Evolutionary conservation across 2,797 vertebrate genomes (phyloP).

Genomic region (Xenentodon cancila): DNA sequence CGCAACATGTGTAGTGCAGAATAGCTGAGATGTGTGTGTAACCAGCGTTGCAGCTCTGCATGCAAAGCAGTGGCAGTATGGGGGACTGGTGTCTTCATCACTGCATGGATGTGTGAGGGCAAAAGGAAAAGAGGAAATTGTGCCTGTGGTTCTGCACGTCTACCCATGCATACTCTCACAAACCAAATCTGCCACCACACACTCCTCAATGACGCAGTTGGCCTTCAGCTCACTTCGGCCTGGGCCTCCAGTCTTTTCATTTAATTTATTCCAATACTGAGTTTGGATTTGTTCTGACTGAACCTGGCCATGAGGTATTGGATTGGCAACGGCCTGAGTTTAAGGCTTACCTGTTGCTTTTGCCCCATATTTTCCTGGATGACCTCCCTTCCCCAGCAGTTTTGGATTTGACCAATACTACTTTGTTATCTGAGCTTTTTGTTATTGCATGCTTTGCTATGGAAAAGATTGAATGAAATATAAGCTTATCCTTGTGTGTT

Average conservation of each 20-base stretch:
- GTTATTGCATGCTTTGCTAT: slow-evolving; percentile 64
- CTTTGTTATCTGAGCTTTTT: slow-evolving; percentile 48
- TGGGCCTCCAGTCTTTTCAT: slow-evolving; percentile 9
- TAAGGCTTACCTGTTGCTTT: slow-evolving; percentile 45
- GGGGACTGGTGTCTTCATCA: slow-evolving; percentile 15
- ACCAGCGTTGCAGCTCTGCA: slow-evolving; percentile 45
- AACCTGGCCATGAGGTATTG: slow-evolving; percentile 2
- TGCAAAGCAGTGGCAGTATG: slow-evolving; percentile 24
- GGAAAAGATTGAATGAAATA: slow-evolving; percentile 38
- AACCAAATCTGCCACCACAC: slow-evolving; percentile 21
- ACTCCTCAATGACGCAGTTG: slow-evolving; percentile 26
- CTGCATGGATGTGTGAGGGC: slow-evolving; percentile 59
- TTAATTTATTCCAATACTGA: neutral
- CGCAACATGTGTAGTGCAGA: slow-evolving; percentile 17
- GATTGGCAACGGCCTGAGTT: slow-evolving; percentile 36
- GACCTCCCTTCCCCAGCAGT: slow-evolving; percentile 7
- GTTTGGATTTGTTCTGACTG: slow-evolving; percentile 2
- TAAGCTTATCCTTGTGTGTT: slow-evolving; percentile 40
- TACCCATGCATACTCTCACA: slow-evolving; percentile 36
- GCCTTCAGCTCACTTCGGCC: slow-evolving; percentile 41
- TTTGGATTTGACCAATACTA: slow-evolving; percentile 40
- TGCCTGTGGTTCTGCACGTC: slow-evolving; percentile 60
- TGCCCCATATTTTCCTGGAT: slow-evolving; percentile 37
- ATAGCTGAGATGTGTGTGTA: slow-evolving; percentile 23
- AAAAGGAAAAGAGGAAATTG: slow-evolving; percentile 21